Percentiles rank a stretch among this genome's conserved stretches.
phyloP scores from a whole-genome alignment of 2,797 vertebrate species.

The Coranthus polyacanthus region DNA sequence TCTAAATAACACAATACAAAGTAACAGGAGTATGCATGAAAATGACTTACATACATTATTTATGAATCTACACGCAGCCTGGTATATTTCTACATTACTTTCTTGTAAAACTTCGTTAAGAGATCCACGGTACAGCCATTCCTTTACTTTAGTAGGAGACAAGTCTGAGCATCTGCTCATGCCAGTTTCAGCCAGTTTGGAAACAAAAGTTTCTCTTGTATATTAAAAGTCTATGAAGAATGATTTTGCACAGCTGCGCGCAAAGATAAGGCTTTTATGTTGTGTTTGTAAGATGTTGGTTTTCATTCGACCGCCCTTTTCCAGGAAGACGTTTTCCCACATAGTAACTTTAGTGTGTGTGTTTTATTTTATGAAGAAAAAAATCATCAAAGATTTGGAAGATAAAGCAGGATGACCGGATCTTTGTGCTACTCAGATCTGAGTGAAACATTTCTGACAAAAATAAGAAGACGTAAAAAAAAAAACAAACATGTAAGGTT shows the following conservation, averaged over 20 bases:
- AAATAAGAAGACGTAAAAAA: too few species aligned
- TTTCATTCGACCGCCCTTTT: slow-evolving; percentile 2
- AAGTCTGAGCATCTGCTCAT: slow-evolving; percentile 8
- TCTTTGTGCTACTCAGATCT: too few species aligned
- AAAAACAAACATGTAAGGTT: too few species aligned
- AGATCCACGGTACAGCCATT: not conserved
- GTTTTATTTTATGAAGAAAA: slow-evolving; percentile 18
- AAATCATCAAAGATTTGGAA: not conserved
- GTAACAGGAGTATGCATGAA: too few species aligned
- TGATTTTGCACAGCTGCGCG: slow-evolving; percentile 31
- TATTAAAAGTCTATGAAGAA: slow-evolving; percentile 29
- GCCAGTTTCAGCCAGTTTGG: slow-evolving; percentile 34
- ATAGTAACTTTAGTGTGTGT: slow-evolving; percentile 9
- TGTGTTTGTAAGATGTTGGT: slow-evolving; percentile 11
- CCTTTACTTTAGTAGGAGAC: not conserved
- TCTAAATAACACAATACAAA: too few species aligned
- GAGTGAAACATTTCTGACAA: too few species aligned
- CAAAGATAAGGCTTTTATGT: slow-evolving; percentile 34
- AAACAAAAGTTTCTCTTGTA: slow-evolving; percentile 56
- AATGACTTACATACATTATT: too few species aligned
- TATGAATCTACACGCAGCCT: too few species aligned
- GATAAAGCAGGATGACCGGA: not conserved
- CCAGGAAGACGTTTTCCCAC: slow-evolving; percentile 13
- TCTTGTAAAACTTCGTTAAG: too few species aligned
- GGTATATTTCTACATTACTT: too few species aligned